Evolutionary conservation across 2,888 invertebrate genomes (phyloP), one percentile per base, ranked within the genome.

Genomic region (Plagodis dolabraria): DNA sequence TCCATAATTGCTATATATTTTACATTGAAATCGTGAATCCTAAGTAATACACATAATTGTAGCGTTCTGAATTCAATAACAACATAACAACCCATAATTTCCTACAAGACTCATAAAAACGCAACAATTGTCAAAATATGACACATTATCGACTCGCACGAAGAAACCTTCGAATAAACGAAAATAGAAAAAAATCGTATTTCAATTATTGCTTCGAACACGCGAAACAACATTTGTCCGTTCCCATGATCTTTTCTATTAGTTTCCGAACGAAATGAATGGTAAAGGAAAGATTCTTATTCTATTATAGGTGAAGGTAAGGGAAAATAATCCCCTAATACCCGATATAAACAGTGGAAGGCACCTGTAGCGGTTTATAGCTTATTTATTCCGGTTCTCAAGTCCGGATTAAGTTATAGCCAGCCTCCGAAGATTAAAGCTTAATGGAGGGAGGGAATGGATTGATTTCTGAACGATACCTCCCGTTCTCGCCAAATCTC

Each of bases 331-430:
- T 75, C 73, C 77, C 79, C 75, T 77, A 79, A 81, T 75, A 76
- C 79, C 76, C 78, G 73, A 80, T 82, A 81, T 80, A 80, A 86
- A 83, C 82, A 78, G 82, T 80, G 74, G 71, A 73, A 76, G 76
- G 82, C 89, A 90, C 91, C 91, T 89, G 91, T 85, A 86, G 83
- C 85, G 86, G 86, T 89, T 90, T 90, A 90, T 91, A 85, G 86
- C 87, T 90, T 91, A 91, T 92, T 91, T 92, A 92, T 89, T 85
- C 69, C 82, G 83, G 81, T 84, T 83, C 89, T 89, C 85, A 87
- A 89, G 83, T 83, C 79, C 71, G 87, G 92, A 91, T 92, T 91
- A 91, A 91, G 90, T 92, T 92, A 92, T 90, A 89, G 88, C 91
- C 86, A 84, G 85, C 84, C 85, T 82, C 81, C 86, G 82, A 86